A percentile compares a stretch with the other conserved stretches of the same genome.
Conservation (phyloP, 1,140 invertebrate genomes). For the Brachionus calyciflorus region DNA sequence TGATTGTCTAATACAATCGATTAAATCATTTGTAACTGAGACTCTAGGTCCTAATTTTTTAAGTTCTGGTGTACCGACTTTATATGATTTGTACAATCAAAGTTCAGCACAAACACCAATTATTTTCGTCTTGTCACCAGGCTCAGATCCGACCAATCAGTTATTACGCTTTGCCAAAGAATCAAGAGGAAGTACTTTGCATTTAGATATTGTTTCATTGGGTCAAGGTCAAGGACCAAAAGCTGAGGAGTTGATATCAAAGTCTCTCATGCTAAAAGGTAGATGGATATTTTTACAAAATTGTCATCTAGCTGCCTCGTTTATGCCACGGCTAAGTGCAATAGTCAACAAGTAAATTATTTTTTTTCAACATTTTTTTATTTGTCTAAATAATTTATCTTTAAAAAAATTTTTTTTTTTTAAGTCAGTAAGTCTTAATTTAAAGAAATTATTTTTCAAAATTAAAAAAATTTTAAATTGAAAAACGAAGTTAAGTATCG, state of each 20-base stretch:
- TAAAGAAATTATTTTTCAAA: too few species aligned
- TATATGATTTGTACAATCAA: constrained; percentile 57
- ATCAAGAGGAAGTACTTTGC: constrained; percentile 54
- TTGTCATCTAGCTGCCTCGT: constrained; percentile 74
- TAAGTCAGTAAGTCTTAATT: too few species aligned
- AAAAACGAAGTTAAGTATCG: too few species aligned
- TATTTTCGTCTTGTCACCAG: constrained; percentile 59
- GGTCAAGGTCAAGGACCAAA: constrained; percentile 62
- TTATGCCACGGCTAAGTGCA: constrained; percentile 57
- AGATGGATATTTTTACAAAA: constrained; percentile 74
- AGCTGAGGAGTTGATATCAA: constrained; percentile 60
- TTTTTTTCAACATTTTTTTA: too few species aligned
- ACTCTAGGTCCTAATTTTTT: constrained; percentile 54
- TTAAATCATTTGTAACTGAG: constrained; percentile 53
- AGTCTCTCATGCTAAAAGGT: constrained; percentile 56
- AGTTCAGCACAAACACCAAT: constrained; percentile 55
- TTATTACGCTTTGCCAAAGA: constrained; percentile 59
- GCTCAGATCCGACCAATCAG: constrained; percentile 56
- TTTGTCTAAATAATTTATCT: background rate
- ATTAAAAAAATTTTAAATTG: too few species aligned
- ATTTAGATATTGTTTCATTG: constrained; percentile 60
- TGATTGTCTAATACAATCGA: constrained; percentile 52
- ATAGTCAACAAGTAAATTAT: constrained; percentile 32
- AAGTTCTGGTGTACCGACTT: constrained; percentile 50
- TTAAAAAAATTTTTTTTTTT: background rate